A percentile compares a stretch with the other conserved stretches of the same genome.
Conservation (phyloP, 2,797 vertebrate genomes). For the Enteromius anoplus region DNA sequence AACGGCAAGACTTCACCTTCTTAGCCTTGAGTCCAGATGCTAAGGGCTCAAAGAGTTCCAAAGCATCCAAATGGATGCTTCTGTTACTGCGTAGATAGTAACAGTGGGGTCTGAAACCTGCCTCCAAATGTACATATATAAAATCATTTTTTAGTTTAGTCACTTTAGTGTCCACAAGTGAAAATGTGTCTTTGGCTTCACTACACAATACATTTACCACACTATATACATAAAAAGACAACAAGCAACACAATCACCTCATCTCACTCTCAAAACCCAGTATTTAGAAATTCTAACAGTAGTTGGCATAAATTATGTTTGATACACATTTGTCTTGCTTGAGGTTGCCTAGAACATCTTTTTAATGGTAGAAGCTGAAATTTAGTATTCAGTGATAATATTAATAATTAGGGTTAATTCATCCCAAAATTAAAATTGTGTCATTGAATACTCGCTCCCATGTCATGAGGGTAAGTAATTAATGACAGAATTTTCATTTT, state of each 20-base stretch:
- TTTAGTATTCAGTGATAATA: neutral
- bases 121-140: neutral
- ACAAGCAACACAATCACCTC: too few species aligned
- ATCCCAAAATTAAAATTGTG: neutral
- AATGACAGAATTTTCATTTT: too few species aligned
- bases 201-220: too few species aligned
- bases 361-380: neutral
- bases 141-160: neutral
- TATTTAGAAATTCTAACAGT: too few species aligned
- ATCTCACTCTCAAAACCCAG: too few species aligned
- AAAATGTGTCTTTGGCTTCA: neutral
- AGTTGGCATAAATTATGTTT: too few species aligned
- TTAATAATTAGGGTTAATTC: neutral
- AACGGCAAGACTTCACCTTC: neutral
- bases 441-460: neutral
- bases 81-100: neutral
- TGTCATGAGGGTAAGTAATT: neutral
- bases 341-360: too few species aligned
- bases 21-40: constrained; percentile 4
- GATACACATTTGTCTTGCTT: too few species aligned
- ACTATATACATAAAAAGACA: too few species aligned
- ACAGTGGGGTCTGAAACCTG: neutral
- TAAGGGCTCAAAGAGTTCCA: neutral
- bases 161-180: neutral
- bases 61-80: neutral